Evolutionary conservation across 2,797 vertebrate genomes (phyloP), one percentile per base, ranked within the genome.

Genomic region (Fistularia tabacaria): DNA sequence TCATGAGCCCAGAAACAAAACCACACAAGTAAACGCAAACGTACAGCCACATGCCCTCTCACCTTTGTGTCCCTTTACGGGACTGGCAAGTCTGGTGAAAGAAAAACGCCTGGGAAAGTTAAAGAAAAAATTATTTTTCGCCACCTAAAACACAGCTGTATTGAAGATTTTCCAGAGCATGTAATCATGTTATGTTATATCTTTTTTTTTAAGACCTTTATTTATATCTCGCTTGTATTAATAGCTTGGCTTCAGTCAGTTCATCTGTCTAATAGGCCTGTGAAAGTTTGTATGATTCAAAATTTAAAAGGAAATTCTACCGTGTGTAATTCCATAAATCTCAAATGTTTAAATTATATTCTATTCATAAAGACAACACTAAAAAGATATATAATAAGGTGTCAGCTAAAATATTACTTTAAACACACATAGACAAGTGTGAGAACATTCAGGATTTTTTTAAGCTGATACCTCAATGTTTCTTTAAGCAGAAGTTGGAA

Each of bases 141-240:
- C 59, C 61, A 59, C 59, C 64, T 57, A 14, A 36, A 42, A 57
- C 45, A 49, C 38, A 41, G 68, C 70, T 6, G 7, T 43, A 68
- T 72, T 64, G 51, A 67, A 64, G 54, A 38, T 64, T 68, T 76
- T 65, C 62, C 58, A 53, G 48, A 64, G 56, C 55, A 68, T 74
- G 42, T 69, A 62, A 69, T 67, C 63, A 60, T 62, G 56, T 54
- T 15, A 65, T 59, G 54, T 71, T 40, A 71, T 75, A 72, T 71
- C 79, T 73, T 81, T 81, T 84, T 71, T 85, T n/a, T n/a, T n/a
- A n/a, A n/a, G n/a, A n/a, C n/a, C n/a, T n/a, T n/a, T n/a, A n/a
- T n/a, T n/a, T n/a, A n/a, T n/a, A 77, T 53, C 42, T 0, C 38
- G 52, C 65, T 53, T 49, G 69, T 87, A 87, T 86, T 87, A 79